A percentile compares a stretch with the other conserved stretches of the same genome.
These are phyloP conservation scores for Neogobius melanostomus DNA, from an alignment of 2,113 vertebrate species.

Conservation along the genomic window DNA sequence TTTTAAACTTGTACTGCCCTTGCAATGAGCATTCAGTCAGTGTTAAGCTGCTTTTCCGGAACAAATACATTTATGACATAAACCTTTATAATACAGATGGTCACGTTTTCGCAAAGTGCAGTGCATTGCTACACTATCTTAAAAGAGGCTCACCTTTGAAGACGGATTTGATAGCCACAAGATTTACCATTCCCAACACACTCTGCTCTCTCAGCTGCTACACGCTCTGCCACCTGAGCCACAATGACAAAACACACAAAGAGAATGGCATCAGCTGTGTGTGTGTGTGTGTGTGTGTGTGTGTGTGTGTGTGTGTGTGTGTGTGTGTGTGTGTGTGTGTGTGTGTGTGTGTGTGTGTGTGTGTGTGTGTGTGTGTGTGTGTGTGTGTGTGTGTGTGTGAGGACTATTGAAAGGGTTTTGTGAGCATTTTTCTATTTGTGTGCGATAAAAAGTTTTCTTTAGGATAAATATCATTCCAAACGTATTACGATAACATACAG, in stretches of 20 bases:
- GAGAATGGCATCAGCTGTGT: neutral
- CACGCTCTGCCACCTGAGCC: slow-evolving; percentile 91
- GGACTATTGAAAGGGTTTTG: too few species aligned
- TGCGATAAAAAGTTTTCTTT: neutral
- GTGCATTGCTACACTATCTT: too few species aligned
- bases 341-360: neutral
- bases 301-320: neutral
- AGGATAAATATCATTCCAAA: neutral
- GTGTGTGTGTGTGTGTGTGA: neutral
- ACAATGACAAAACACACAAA: neutral
- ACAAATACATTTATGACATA: too few species aligned
- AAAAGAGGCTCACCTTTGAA: slow-evolving; percentile 85
- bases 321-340: neutral
- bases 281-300: neutral
- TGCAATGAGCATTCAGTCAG: too few species aligned
- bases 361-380: neutral
- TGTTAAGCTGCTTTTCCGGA: too few species aligned
- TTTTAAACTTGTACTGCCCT: too few species aligned
- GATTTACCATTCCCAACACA: slow-evolving; percentile 87
- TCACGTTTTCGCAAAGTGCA: too few species aligned
- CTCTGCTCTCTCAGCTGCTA: slow-evolving; percentile 91
- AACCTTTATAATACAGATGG: too few species aligned
- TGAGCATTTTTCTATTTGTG: neutral
- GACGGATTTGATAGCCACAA: slow-evolving; percentile 95
- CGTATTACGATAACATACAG: slow-evolving; percentile 76